Conservation (phyloP, 2,797 vertebrate genomes). For the Carduelis carduelis region DNA sequence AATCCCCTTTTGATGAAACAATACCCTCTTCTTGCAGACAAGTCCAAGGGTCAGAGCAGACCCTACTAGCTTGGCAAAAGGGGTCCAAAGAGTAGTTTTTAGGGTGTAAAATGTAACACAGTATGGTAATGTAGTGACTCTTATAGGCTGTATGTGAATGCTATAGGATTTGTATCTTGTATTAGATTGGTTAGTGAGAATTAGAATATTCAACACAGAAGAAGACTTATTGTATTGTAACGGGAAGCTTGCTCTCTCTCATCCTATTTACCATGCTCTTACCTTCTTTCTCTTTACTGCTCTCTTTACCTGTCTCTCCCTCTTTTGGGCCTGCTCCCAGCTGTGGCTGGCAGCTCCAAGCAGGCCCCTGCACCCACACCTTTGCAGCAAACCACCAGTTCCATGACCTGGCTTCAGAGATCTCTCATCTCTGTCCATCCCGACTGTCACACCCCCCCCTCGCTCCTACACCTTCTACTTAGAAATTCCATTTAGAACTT, state of each 20-base stretch:
- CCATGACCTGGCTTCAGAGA: not conserved
- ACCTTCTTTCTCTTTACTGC: not conserved
- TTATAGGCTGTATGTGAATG: not conserved
- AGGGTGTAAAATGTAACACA: not conserved
- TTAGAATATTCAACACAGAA: not conserved
- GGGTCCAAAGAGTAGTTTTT: not conserved
- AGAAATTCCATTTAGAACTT: not conserved
- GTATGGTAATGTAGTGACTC: not conserved
- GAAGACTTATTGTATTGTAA: not conserved
- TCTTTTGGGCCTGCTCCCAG: not conserved
- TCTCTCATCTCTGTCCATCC: rapidly evolving
- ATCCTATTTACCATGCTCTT: not conserved
- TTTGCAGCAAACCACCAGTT: not conserved
- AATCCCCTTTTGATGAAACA: not conserved
- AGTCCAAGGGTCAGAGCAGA: not conserved
- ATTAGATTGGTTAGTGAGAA: not conserved
- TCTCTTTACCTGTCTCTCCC: not conserved
- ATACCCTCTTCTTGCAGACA: not conserved
- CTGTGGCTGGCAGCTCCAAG: not conserved
- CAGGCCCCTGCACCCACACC: too few species aligned
- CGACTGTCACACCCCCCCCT: rapidly evolving
- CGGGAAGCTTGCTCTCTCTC: not conserved
- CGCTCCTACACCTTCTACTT: not conserved
- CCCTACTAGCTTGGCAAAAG: not conserved
- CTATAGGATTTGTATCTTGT: not conserved